Base-by-base conservation (phyloP, 1,140 invertebrate genomes). In the Drosophila bocki region DNA sequence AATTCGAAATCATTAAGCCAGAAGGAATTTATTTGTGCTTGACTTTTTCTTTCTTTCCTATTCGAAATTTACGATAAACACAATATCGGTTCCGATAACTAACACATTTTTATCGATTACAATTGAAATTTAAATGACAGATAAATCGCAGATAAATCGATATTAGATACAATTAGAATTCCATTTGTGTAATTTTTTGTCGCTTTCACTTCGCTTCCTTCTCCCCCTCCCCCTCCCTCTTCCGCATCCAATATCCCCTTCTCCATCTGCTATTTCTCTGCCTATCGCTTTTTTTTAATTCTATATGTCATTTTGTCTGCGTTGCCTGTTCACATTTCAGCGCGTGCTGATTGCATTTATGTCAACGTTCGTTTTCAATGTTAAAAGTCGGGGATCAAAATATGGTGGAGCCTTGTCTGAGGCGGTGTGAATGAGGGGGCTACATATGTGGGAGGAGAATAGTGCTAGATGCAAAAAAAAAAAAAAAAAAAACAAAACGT, bases 331-430 rank as follows among this genome's bases (percentile, higher is more conserved):
- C 44, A 51, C 15, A 35, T 61, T 78, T 51, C 57, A 78, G 61
- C 83, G 82, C 83, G 83, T 87, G 83, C 79, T 82, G 82, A 86
- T 86, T 86, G 79, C 82, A 82, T 86, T 86, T 86, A 87, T 87
- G 83, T 85, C 82, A 85, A 85, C 70, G 83, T 87, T 76, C 82
- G 82, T 86, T 86, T 86, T 86, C 82, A 86, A 87, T 86, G 82
- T 82, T 87, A 86, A 82, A 79, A 54, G 62, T 79, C 64, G 63
- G 56, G 50, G 62, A 33, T 35, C 45, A 58, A 61, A 59, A 54
- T 51, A 41, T 39, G 7, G 32, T 15, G 48, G 44, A 53, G 47
- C 29, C 3, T 37, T 13, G 12, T 13, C 11, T 19, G 37, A 35
- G 37, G 17, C 37, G 22, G 19, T 1, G 53, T 9, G n/a, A 3